Evolutionary conservation across 2,888 invertebrate genomes (phyloP).

Genomic region (Rhogogaster chlorosoma): DNA sequence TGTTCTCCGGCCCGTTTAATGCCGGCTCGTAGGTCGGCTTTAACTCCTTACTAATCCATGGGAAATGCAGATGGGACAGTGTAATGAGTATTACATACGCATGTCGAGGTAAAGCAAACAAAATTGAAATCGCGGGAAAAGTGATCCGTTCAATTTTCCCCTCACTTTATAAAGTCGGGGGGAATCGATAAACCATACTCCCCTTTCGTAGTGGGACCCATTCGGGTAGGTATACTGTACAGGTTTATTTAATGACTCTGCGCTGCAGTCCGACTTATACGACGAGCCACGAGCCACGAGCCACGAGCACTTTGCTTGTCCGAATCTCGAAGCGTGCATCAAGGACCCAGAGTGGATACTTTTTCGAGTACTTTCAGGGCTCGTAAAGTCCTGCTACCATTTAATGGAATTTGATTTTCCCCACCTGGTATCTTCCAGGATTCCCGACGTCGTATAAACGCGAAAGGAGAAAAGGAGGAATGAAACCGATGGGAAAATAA

Average conservation of each 20-base stretch:
- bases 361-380: conserved; percentile 50
- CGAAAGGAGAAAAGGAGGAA: conserved; percentile 14
- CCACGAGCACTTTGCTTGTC: conserved; percentile 15
- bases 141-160: background rate
- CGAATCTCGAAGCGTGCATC: conserved; percentile 30
- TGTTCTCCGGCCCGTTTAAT: background rate
- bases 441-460: conserved; percentile 3
- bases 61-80: background rate
- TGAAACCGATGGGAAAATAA: conserved; percentile 50
- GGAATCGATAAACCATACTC: background rate
- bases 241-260: conserved; percentile 39
- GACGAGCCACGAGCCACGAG: conserved; percentile 1
- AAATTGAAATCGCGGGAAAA: background rate
- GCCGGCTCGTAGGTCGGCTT: conserved; percentile 8
- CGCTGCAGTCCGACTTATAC: conserved; percentile 5
- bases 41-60: conserved; percentile 11
- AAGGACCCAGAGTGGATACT: conserved; percentile 30
- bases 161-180: background rate
- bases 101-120: background rate
- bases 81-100: conserved; percentile 31
- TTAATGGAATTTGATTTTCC: conserved; percentile 64
- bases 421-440: conserved; percentile 54
- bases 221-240: background rate
- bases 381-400: conserved; percentile 62
- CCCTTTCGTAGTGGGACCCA: background rate